These are phyloP conservation scores for Zhuqinia jingwanae DNA, from an alignment of 2,888 invertebrate genomes.

Conservation along the genomic window DNA sequence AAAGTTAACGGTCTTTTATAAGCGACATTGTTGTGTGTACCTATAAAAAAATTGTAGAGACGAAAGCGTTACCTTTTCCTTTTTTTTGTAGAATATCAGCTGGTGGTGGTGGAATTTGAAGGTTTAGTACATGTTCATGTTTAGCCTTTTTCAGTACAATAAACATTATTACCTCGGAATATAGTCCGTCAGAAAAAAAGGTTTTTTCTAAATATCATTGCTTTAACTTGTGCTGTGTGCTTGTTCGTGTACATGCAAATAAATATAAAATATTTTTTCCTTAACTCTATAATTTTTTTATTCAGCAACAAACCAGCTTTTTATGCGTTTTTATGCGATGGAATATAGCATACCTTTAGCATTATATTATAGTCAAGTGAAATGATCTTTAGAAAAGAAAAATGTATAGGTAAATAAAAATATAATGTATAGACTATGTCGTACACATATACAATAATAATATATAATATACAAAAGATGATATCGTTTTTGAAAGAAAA, in stretches of 20 bases:
- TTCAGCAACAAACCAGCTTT: constrained; percentile 29
- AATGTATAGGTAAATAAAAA: background rate
- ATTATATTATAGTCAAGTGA: constrained; percentile 17
- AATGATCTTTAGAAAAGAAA: constrained; percentile 29
- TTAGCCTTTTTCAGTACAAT: constrained; percentile 25
- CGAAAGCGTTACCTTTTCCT: background rate
- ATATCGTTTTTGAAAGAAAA: constrained; percentile 16
- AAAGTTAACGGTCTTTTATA: no score
- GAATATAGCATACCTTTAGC: constrained; percentile 23
- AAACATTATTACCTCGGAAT: constrained; percentile 39
- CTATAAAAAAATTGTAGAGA: background rate
- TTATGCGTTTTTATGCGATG: constrained; percentile 46
- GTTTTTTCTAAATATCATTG: constrained; percentile 38
- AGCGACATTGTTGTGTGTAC: background rate
- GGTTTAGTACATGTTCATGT: constrained; percentile 10
- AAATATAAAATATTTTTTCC: constrained; percentile 12
- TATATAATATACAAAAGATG: no score
- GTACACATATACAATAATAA: background rate
- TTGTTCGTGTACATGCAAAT: constrained; percentile 7
- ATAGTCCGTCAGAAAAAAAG: background rate
- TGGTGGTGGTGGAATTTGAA: background rate
- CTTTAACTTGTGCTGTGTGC: no score
- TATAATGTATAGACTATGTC: no score
- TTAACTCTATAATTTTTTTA: constrained; percentile 38
- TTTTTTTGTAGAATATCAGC: constrained; percentile 17